Conservation (phyloP, 2,888 invertebrate genomes). For the Arctia plantaginis region DNA sequence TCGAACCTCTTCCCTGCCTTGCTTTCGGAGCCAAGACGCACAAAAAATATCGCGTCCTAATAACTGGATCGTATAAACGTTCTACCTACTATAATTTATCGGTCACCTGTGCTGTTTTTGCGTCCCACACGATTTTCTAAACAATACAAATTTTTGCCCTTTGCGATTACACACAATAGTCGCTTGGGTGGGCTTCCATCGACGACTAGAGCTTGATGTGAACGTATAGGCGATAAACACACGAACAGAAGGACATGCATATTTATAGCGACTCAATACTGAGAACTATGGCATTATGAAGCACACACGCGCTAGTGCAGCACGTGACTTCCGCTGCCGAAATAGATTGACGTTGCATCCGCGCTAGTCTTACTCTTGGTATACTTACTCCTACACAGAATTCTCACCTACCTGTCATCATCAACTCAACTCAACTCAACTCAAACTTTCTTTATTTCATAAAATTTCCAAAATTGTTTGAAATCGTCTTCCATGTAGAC, state of each 20-base stretch:
- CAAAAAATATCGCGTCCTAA: constrained; percentile 23
- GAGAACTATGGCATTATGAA: constrained; percentile 77
- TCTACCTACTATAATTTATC: constrained; percentile 57
- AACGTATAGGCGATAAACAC: constrained; percentile 53
- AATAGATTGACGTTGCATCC: constrained; percentile 69
- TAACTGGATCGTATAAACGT: constrained; percentile 18
- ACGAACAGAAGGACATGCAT: constrained; percentile 60
- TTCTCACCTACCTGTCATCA: constrained; percentile 26
- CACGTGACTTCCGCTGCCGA: constrained; percentile 81
- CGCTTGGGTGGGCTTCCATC: constrained; percentile 73
- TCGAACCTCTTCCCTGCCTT: constrained; percentile 19
- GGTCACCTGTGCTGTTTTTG: constrained; percentile 68
- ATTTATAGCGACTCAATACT: constrained; percentile 75
- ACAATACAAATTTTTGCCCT: constrained; percentile 69
- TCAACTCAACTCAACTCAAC: too few species aligned
- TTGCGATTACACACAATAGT: constrained; percentile 64
- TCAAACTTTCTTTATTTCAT: too few species aligned
- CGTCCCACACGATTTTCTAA: constrained; percentile 55
- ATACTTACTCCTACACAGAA: constrained; percentile 38
- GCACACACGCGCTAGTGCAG: constrained; percentile 65
- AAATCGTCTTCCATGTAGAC: too few species aligned
- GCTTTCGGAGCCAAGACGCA: not conserved
- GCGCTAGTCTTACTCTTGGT: constrained; percentile 30
- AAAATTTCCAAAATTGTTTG: too few species aligned
- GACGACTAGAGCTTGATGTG: constrained; percentile 49